A percentile compares a stretch with the other conserved stretches of the same genome.
phyloP scores from a whole-genome alignment of 2,888 invertebrate species.

The Ecdyonurus torrentis region DNA sequence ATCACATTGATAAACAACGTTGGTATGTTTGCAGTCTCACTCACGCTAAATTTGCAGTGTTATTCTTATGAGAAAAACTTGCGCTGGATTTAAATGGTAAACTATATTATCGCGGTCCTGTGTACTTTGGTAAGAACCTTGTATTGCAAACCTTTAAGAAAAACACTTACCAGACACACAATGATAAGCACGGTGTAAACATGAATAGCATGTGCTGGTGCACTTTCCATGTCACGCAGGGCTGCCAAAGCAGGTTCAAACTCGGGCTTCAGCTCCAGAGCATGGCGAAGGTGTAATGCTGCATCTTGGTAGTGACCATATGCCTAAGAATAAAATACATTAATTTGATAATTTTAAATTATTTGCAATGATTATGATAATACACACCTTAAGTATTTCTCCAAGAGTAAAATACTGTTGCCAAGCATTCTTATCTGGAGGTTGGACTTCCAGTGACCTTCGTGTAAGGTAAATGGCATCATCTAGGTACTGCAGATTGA shows the following conservation, averaged over 20 bases:
- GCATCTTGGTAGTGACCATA: slow-evolving; percentile 83
- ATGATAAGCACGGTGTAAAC: slow-evolving; percentile 77
- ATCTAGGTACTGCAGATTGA: slow-evolving; percentile 74
- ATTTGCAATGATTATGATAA: neutral
- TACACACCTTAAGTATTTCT: slow-evolving; percentile 61
- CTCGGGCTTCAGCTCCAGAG: slow-evolving; percentile 68
- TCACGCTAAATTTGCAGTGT: no score
- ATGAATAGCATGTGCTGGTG: slow-evolving; percentile 64
- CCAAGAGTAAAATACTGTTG: slow-evolving; percentile 83
- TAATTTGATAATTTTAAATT: neutral
- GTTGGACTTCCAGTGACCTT: slow-evolving; percentile 67
- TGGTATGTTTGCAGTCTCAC: no score
- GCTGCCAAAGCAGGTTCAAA: slow-evolving; percentile 67
- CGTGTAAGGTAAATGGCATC: slow-evolving; percentile 78
- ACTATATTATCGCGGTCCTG: no score
- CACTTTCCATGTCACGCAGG: slow-evolving; percentile 64
- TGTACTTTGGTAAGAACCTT: no score
- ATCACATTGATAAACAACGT: no score
- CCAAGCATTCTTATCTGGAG: slow-evolving; percentile 75
- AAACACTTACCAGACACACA: slow-evolving; percentile 58
- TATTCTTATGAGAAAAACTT: no score
- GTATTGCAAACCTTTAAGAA: no score
- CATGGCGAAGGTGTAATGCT: slow-evolving; percentile 61
- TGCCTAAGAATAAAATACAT: slow-evolving; percentile 28
- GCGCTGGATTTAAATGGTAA: no score